phyloP scores from a whole-genome alignment of 53 echinoderm and acorn worm genomes.

The Echinometra lucunter region DNA sequence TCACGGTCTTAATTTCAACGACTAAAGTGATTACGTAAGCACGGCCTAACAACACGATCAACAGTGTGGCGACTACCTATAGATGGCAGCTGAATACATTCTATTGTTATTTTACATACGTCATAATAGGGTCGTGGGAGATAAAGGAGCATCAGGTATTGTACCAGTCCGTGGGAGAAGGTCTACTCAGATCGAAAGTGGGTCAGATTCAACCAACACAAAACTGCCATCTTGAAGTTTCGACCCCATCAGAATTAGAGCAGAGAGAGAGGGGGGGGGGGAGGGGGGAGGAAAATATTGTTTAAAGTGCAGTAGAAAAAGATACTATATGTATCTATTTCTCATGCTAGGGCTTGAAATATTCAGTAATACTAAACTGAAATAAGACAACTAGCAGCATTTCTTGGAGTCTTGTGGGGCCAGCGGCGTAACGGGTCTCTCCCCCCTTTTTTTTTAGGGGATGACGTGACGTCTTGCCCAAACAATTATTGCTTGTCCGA shows the following conservation, averaged over 20 bases:
- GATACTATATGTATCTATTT: too few species aligned
- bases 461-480: too few species aligned
- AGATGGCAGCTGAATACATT: not conserved
- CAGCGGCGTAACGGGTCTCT: too few species aligned
- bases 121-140: not conserved
- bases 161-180: not conserved
- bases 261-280: not conserved
- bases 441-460: too few species aligned
- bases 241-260: not conserved
- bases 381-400: too few species aligned
- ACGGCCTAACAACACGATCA: not conserved
- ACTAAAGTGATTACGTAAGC: constrained; percentile 34
- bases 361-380: too few species aligned
- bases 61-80: not conserved
- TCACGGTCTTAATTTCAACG: not conserved
- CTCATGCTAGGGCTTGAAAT: too few species aligned
- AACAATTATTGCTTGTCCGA: too few species aligned
- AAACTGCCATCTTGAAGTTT: not conserved
- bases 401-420: too few species aligned
- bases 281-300: not conserved
- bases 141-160: not conserved
- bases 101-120: not conserved
- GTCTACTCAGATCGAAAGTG: not conserved
- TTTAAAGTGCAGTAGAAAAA: not conserved
- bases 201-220: not conserved